Conservation (phyloP, 2,113 vertebrate genomes). For the Indri indri region DNA sequence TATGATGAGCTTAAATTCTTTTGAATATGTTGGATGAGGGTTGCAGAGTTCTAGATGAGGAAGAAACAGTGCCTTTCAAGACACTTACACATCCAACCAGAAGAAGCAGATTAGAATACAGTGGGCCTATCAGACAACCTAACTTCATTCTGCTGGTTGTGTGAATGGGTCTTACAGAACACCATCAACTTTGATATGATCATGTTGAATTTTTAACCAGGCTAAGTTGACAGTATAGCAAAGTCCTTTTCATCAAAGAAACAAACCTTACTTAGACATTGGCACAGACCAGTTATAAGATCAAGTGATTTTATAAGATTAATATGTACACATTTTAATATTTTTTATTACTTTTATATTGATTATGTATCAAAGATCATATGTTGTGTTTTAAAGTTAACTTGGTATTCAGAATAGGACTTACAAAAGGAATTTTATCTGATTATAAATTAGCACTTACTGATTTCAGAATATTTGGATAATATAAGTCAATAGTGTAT, state of each 20-base stretch:
- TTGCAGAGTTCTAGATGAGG: neutral
- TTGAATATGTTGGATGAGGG: neutral
- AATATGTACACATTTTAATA: neutral
- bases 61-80: slow-evolving; percentile 16
- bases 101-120: neutral
- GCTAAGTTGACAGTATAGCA: neutral
- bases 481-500: neutral
- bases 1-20: slow-evolving; percentile 25
- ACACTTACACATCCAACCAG: neutral
- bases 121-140: neutral
- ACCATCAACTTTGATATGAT: neutral
- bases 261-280: neutral
- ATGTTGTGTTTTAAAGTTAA: neutral
- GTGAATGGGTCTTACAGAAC: neutral
- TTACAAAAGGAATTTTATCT: slow-evolving; percentile 11
- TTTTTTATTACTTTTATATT: slow-evolving; percentile 17
- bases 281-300: neutral
- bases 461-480: neutral
- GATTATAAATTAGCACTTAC: neutral
- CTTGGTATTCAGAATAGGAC: neutral
- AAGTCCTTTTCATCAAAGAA: slow-evolving; percentile 28
- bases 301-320: neutral
- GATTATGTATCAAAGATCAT: neutral
- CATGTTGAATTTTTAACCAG: neutral
- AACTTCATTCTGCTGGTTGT: neutral